Conservation (phyloP, 2,888 invertebrate species). For the Heliconius cydno region DNA sequence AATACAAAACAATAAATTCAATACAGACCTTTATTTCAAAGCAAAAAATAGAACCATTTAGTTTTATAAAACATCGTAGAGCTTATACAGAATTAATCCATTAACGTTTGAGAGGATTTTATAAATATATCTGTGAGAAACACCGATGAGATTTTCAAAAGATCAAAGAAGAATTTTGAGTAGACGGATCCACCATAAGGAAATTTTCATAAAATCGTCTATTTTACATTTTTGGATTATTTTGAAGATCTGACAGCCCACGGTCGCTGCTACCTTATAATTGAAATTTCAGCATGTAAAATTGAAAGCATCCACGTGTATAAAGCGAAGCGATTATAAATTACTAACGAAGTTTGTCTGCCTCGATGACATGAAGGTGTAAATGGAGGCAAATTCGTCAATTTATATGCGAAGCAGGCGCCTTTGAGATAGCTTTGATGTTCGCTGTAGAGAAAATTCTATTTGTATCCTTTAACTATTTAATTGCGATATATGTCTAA, state of each 20-base stretch:
- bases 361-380: conserved; percentile 73
- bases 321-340: conserved; percentile 74
- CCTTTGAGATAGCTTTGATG: conserved; percentile 75
- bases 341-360: conserved; percentile 67
- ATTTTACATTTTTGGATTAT: not conserved
- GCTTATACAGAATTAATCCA: conserved; percentile 4
- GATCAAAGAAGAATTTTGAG: conserved; percentile 12
- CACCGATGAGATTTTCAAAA: not conserved
- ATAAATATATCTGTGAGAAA: conserved; percentile 2
- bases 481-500: conserved; percentile 48
- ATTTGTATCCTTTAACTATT: conserved; percentile 51
- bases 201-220: conserved; percentile 1
- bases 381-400: conserved; percentile 81
- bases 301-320: conserved; percentile 59
- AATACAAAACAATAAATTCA: conserved; percentile 11
- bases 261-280: conserved; percentile 9
- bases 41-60: not conserved
- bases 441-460: conserved; percentile 60
- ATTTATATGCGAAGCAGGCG: conserved; percentile 81
- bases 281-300: conserved; percentile 44
- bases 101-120: conserved; percentile 18
- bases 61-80: conserved; percentile 15
- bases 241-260: not conserved
- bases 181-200: not conserved
- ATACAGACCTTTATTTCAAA: not conserved